phyloP scores from a whole-genome alignment of 2,888 invertebrate species.

The Acanthococcus lagerstroemiae region DNA sequence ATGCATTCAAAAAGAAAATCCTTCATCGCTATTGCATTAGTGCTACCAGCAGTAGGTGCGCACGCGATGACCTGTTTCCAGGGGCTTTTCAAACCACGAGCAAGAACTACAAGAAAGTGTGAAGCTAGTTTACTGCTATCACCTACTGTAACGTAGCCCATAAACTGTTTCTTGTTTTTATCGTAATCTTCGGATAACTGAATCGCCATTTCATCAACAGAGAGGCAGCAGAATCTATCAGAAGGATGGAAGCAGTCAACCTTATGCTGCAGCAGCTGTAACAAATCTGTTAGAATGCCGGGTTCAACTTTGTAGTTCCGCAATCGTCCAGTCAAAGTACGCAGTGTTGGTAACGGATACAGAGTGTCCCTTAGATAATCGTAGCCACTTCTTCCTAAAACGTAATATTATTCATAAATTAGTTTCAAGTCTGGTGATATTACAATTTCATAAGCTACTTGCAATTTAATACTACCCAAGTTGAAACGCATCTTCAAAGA shows the following conservation, averaged over 20 bases:
- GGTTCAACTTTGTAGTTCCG: not conserved
- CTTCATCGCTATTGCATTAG: not conserved
- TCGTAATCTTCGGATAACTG: not conserved
- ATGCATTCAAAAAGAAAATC: not conserved
- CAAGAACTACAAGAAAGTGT: not conserved
- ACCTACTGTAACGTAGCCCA: not conserved
- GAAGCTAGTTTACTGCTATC: not conserved
- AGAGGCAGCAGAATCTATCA: constrained; percentile 2
- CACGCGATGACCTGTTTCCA: constrained; percentile 3
- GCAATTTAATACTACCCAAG: too few relatives aligned
- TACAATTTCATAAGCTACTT: too few relatives aligned
- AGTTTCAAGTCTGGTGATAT: too few relatives aligned
- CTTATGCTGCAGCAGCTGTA: not conserved
- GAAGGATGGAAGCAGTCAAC: not conserved
- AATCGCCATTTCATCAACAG: constrained; percentile 6
- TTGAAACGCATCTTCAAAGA: too few relatives aligned
- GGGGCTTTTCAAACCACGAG: not conserved
- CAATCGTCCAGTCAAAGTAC: not conserved
- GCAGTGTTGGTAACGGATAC: constrained; percentile 2
- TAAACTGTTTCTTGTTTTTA: not conserved
- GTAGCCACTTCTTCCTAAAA: not conserved
- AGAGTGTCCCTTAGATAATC: not conserved
- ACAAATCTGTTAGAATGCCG: constrained; percentile 1
- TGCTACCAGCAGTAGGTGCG: not conserved
- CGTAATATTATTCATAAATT: too few relatives aligned